phyloP scores from a whole-genome alignment of 2,888 invertebrate genomes.

The Peribatodes rhomboidaria region DNA sequence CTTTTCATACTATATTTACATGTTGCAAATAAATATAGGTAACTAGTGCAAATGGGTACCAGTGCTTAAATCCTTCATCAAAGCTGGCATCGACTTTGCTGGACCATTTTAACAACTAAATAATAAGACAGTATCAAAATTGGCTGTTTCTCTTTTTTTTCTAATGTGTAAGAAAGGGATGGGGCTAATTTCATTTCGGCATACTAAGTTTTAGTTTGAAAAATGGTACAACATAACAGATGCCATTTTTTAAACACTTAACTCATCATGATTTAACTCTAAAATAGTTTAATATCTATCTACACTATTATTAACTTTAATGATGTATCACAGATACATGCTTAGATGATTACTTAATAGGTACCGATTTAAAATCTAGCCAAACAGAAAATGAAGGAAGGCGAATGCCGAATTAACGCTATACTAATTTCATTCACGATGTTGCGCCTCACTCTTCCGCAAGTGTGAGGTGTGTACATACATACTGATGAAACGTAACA shows the following conservation, averaged over 20 bases:
- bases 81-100: neutral
- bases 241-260: neutral
- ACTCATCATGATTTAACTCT: neutral
- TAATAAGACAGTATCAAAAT: neutral
- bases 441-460: neutral
- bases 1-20: too few species aligned
- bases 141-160: neutral
- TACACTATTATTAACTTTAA: conserved; percentile 17
- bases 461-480: too few species aligned
- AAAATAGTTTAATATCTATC: conserved; percentile 13
- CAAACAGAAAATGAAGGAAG: conserved; percentile 2
- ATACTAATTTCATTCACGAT: neutral
- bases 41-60: conserved; percentile 55
- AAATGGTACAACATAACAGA: neutral
- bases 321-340: conserved; percentile 38
- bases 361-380: neutral
- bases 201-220: neutral
- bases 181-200: neutral
- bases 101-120: neutral
- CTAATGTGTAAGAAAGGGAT: neutral
- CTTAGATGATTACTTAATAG: neutral
- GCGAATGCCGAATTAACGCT: neutral
- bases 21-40: neutral
- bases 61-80: conserved; percentile 35
- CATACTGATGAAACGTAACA: too few species aligned